phyloP scores from a whole-genome alignment of 2,888 invertebrate genomes.

The Hyalella azteca region DNA sequence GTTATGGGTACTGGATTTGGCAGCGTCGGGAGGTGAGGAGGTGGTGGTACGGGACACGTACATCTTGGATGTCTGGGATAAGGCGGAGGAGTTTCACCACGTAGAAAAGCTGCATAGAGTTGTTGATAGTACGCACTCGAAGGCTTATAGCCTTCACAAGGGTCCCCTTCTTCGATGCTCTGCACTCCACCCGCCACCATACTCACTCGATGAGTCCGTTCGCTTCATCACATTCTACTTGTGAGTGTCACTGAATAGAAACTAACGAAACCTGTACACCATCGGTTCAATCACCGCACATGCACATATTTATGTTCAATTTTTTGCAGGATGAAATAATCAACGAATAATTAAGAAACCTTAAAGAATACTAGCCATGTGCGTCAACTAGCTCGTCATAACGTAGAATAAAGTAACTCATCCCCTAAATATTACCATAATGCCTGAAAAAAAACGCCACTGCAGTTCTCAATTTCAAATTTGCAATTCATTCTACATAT shows the following conservation, averaged over 20 bases:
- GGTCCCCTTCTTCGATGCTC: conserved; percentile 53
- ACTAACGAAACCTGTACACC: neutral
- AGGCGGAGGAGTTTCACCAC: conserved; percentile 48
- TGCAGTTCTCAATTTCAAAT: too few species aligned
- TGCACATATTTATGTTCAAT: too few species aligned
- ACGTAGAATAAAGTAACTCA: too few species aligned
- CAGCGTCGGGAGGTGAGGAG: conserved; percentile 45
- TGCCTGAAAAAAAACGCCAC: too few species aligned
- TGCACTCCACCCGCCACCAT: conserved; percentile 57
- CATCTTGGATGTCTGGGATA: conserved; percentile 47
- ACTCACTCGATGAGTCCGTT: neutral
- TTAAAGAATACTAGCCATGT: too few species aligned
- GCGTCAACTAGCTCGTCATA: too few species aligned
- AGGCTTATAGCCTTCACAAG: conserved; percentile 39
- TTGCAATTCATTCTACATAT: too few species aligned
- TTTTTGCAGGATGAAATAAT: too few species aligned
- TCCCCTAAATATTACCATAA: too few species aligned
- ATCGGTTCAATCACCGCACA: too few species aligned
- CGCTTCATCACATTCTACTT: conserved; percentile 18
- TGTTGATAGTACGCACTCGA: conserved; percentile 48
- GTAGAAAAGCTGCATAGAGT: conserved; percentile 52
- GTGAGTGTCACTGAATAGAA: neutral
- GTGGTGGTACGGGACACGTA: conserved; percentile 51
- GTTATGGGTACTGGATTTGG: conserved; percentile 39
- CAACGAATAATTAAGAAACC: too few species aligned